These are phyloP conservation scores for Scaptomyza polygonia DNA, from an alignment of 2,888 invertebrate species.

Conservation along the genomic window DNA sequence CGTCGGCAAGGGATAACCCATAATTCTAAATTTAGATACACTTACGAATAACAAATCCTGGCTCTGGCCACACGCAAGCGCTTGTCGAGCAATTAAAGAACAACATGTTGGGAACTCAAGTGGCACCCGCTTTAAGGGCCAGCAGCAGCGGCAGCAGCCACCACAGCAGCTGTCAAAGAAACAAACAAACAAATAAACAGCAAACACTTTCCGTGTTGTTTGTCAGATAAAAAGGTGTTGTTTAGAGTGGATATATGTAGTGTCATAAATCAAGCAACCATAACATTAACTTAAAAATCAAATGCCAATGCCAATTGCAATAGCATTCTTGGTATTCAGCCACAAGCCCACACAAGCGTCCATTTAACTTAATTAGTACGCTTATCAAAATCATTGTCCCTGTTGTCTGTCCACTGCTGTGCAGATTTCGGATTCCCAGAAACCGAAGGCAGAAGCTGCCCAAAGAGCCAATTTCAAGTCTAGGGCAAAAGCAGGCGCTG, in stretches of 20 bases:
- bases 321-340: slow-evolving; percentile 18
- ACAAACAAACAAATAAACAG: slow-evolving; percentile 26
- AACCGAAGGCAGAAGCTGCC: slow-evolving; percentile 29
- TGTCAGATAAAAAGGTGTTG: slow-evolving; percentile 62
- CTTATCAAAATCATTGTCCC: slow-evolving; percentile 64
- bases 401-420: slow-evolving; percentile 53
- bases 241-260: slow-evolving; percentile 7
- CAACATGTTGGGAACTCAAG: slow-evolving; percentile 42
- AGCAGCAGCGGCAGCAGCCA: slow-evolving; percentile 40
- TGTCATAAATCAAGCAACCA: slow-evolving; percentile 39
- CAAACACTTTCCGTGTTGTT: slow-evolving; percentile 54
- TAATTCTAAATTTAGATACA: slow-evolving; percentile 42
- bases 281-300: slow-evolving; percentile 9
- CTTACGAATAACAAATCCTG: slow-evolving; percentile 14
- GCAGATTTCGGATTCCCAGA: slow-evolving; percentile 57
- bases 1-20: slow-evolving; percentile 32
- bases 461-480: slow-evolving; percentile 10
- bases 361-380: slow-evolving; percentile 75
- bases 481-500: slow-evolving; percentile 7
- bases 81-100: slow-evolving; percentile 53
- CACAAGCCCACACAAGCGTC: slow-evolving; percentile 56
- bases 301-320: slow-evolving; percentile 43
- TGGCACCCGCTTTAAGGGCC: slow-evolving; percentile 20
- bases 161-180: slow-evolving; percentile 40
- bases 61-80: slow-evolving; percentile 41